A percentile compares a stretch with the other conserved stretches of the same genome.
These are phyloP conservation scores for Zaprionus lachaisei DNA, from an alignment of 1,140 invertebrate species.

Conservation along the genomic window DNA sequence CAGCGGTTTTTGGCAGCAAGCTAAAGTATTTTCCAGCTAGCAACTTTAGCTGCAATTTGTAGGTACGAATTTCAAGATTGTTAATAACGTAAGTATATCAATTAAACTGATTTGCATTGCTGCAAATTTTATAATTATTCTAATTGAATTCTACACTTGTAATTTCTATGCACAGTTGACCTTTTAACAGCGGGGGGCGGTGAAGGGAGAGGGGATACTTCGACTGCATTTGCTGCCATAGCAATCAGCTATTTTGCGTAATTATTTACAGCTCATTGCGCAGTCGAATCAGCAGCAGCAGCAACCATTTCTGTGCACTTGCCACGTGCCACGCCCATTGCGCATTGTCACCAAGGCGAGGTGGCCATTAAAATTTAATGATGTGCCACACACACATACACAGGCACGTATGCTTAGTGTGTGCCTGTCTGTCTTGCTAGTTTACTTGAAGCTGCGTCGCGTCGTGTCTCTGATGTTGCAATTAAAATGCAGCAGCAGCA, in stretches of 20 bases:
- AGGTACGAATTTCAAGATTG: background rate
- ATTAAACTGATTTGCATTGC: background rate
- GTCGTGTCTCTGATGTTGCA: constrained; percentile 53
- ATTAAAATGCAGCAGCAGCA: constrained; percentile 67
- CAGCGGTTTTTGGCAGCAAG: background rate
- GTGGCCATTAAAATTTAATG: constrained; percentile 74
- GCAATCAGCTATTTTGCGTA: constrained; percentile 49
- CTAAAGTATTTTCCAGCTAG: background rate
- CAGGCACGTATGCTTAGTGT: background rate
- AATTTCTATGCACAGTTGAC: background rate
- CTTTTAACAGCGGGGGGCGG: background rate
- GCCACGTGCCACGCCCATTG: constrained; percentile 54
- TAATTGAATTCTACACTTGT: background rate
- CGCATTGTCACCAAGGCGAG: constrained; percentile 53
- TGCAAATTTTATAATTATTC: background rate
- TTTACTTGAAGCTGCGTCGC: constrained; percentile 41
- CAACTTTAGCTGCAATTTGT: background rate
- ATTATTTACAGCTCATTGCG: constrained; percentile 68
- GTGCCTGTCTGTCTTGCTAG: constrained; percentile 31
- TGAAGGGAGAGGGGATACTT: too few species aligned
- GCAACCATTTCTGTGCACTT: background rate
- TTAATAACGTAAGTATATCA: background rate
- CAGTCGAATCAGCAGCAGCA: constrained; percentile 47
- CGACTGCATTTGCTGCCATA: background rate
- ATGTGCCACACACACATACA: constrained; percentile 50